Conservation (phyloP, 2,113 vertebrate species). For the Vulpes lagopus region DNA sequence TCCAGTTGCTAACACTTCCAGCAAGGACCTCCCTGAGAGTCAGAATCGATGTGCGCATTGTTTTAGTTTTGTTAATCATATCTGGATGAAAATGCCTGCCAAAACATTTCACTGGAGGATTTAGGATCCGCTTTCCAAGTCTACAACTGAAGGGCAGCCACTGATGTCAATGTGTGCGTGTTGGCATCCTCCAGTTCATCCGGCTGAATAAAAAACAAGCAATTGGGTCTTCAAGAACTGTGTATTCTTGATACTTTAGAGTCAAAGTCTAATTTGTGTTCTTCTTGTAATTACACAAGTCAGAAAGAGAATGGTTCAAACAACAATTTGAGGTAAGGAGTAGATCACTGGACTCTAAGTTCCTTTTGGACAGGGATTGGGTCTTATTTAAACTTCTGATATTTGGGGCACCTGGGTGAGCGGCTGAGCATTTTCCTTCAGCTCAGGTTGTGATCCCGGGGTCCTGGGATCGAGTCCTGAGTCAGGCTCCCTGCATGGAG, state of each 20-base stretch:
- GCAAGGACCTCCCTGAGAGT: slow-evolving; percentile 52
- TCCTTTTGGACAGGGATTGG: background rate
- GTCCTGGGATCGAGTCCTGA: no score
- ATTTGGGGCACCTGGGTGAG: no score
- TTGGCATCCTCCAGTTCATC: slow-evolving; percentile 22
- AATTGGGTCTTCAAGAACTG: slow-evolving; percentile 40
- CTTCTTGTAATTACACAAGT: slow-evolving; percentile 11
- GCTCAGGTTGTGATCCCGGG: no score
- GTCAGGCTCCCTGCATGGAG: no score
- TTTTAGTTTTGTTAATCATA: slow-evolving; percentile 69
- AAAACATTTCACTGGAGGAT: slow-evolving; percentile 50
- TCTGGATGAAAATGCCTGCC: slow-evolving; percentile 62
- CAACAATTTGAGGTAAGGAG: background rate
- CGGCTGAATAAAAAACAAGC: slow-evolving; percentile 40
- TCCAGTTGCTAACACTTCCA: slow-evolving; percentile 5
- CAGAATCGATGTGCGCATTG: slow-evolving; percentile 35
- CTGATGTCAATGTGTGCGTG: background rate
- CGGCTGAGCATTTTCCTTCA: no score
- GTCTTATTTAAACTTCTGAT: background rate
- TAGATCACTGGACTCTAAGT: background rate
- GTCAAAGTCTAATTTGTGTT: slow-evolving; percentile 40
- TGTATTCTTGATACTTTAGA: slow-evolving; percentile 24
- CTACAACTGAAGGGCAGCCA: slow-evolving; percentile 25
- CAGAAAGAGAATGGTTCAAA: slow-evolving; percentile 3
- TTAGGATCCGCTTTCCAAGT: slow-evolving; percentile 49